Evolutionary conservation across 1,140 invertebrate genomes (phyloP), one percentile per base, ranked within the genome.

Genomic region (Ceratina japonica): DNA sequence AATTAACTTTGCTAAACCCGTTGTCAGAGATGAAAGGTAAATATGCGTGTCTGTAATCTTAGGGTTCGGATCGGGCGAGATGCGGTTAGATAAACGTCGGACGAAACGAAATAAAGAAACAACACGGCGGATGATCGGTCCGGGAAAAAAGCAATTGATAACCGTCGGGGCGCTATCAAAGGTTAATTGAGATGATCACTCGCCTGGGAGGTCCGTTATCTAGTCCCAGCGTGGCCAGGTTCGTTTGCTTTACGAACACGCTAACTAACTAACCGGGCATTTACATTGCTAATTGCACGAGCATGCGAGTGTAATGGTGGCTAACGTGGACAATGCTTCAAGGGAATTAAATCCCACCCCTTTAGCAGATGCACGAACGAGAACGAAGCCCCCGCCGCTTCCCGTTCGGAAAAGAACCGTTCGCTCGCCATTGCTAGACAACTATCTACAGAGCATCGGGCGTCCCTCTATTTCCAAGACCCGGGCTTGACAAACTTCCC

Each of bases 221-320:
- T 91, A 88, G 82, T 83, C 79, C 80, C 77, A 80, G 78, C 37
- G 37, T 84, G 82, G 69, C 87, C 84, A 83, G 85, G 87, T 81
- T 83, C 83, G 82, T 88, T 88, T 88, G 73, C 86, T 89, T 89
- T 90, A 79, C 88, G 85, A 91, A 91, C 90, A 92, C 87, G 90
- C 91, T 88, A 90, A 90, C 89, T 90, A 91, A 92, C 90, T 91
- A 91, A 92, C 91, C 87, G 83, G 37, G 85, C 88, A 93, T 93
- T 93, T 92, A 91, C 91, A 92, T 92, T 92, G 91, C 91, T 92
- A 92, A 93, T 93, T 92, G 90, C 88, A 83, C 84, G 84, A 83
- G 81, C 90, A 88, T 87, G 87, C 82, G 84, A 91, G 82, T 89
- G 89, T 91, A 90, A 91, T 91, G 88, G 87, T 88, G 88, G 75